Evolutionary conservation across 2,113 vertebrate genomes (phyloP).

Genomic region (Siniperca knerii): DNA sequence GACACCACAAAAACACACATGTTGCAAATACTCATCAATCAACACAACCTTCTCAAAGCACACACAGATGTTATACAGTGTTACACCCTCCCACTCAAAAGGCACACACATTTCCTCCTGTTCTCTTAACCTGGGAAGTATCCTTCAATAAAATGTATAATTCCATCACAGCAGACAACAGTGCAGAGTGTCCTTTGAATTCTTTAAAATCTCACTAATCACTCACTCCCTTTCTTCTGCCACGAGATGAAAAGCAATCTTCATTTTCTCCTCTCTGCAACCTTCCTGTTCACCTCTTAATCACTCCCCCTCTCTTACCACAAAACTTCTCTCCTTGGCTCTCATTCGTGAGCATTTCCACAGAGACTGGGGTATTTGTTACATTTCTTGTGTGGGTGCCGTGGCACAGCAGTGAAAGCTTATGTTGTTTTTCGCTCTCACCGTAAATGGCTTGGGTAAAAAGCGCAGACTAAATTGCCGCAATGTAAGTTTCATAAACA

Average conservation of each 20-base stretch:
- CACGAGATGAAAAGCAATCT: conserved; percentile 51
- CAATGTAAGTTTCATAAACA: neutral
- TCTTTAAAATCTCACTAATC: conserved; percentile 60
- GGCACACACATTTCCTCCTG: conserved; percentile 3
- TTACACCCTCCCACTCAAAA: conserved; percentile 13
- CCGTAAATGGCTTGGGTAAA: neutral
- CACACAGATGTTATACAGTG: conserved; percentile 17
- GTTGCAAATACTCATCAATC: conserved; percentile 45
- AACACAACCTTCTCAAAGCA: conserved; percentile 25
- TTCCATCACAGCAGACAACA: conserved; percentile 50
- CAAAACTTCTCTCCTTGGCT: conserved; percentile 70
- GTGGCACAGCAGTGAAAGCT: conserved; percentile 7
- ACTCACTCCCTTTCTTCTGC: conserved; percentile 38
- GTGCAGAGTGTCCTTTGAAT: conserved; percentile 32
- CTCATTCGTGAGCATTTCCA: conserved; percentile 61
- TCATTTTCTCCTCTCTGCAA: conserved; percentile 44
- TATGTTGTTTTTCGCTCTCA: conserved; percentile 11
- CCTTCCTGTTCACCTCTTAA: conserved; percentile 56
- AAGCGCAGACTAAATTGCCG: neutral
- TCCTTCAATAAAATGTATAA: conserved; percentile 46
- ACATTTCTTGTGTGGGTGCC: conserved; percentile 25
- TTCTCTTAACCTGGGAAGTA: conserved; percentile 60
- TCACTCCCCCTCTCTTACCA: conserved; percentile 34
- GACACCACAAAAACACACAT: conserved; percentile 22
- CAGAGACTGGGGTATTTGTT: conserved; percentile 55